These are phyloP conservation scores for Gobio occitaniae DNA, from an alignment of 2,797 vertebrate genomes.

Conservation along the genomic window DNA sequence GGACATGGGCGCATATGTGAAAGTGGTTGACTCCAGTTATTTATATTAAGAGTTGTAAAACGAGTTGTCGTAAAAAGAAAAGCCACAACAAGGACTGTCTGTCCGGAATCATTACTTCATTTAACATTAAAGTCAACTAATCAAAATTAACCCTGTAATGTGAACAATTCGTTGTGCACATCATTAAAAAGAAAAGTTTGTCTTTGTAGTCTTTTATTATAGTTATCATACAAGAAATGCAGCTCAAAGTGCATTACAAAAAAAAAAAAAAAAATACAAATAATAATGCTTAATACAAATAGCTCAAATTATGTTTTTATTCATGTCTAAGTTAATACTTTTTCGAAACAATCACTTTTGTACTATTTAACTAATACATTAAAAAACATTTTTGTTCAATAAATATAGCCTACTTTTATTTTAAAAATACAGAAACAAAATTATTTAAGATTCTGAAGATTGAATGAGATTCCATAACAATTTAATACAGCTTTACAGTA, in stretches of 20 bases:
- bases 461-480: no score
- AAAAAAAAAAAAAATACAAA: background rate
- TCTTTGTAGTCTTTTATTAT: no score
- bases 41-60: background rate
- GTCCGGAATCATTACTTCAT: background rate
- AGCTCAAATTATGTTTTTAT: no score
- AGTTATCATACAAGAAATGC: background rate
- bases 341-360: no score
- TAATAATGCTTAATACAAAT: no score
- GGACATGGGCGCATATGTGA: background rate
- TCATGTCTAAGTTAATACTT: no score
- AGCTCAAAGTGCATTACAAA: background rate
- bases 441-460: no score
- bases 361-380: no score
- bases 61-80: conserved; percentile 2
- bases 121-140: background rate
- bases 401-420: no score
- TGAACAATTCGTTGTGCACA: background rate
- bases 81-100: background rate
- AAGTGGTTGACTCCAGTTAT: background rate
- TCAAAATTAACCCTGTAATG: background rate
- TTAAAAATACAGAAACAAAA: no score
- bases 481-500: no score
- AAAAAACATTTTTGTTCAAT: no score
- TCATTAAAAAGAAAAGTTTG: background rate